A percentile compares a stretch with the other conserved stretches of the same genome.
phyloP scores from a whole-genome alignment of 2,888 invertebrate genomes.

The Micoletzkya japonica region DNA sequence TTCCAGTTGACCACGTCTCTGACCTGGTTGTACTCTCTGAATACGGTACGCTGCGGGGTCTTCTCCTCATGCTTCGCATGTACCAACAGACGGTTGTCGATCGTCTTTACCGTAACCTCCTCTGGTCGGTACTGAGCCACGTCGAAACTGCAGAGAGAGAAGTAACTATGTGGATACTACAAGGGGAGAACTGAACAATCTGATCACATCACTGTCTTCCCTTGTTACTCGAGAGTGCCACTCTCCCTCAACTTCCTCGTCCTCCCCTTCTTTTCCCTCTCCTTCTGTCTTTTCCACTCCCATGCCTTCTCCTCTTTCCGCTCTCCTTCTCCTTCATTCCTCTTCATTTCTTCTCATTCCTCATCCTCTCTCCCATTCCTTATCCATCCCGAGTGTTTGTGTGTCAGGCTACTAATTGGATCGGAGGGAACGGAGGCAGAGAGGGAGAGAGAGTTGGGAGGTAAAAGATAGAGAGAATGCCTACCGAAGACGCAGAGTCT shows the following conservation, averaged over 20 bases:
- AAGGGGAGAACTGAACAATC: not conserved
- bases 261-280: not conserved
- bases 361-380: not conserved
- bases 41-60: conserved; percentile 90
- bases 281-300: too few relatives aligned
- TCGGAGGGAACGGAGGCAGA: not conserved
- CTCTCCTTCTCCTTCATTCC: not conserved
- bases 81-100: conserved; percentile 84
- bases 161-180: conserved; percentile 25
- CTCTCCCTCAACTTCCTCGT: not conserved
- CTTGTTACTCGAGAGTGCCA: too few relatives aligned
- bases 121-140: conserved; percentile 92
- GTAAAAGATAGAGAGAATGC: not conserved
- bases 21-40: conserved; percentile 87
- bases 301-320: too few relatives aligned
- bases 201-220: too few relatives aligned
- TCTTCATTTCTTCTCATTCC: not conserved
- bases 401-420: not conserved
- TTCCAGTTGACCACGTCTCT: not conserved
- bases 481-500: conserved; percentile 82
- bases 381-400: not conserved
- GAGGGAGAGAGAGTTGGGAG: not conserved
- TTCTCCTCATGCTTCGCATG: conserved; percentile 98
- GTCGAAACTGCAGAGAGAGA: conserved; percentile 82
- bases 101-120: conserved; percentile 91